phyloP scores from a whole-genome alignment of 2,113 vertebrate species.

The Psilopsiagon aurifrons region DNA sequence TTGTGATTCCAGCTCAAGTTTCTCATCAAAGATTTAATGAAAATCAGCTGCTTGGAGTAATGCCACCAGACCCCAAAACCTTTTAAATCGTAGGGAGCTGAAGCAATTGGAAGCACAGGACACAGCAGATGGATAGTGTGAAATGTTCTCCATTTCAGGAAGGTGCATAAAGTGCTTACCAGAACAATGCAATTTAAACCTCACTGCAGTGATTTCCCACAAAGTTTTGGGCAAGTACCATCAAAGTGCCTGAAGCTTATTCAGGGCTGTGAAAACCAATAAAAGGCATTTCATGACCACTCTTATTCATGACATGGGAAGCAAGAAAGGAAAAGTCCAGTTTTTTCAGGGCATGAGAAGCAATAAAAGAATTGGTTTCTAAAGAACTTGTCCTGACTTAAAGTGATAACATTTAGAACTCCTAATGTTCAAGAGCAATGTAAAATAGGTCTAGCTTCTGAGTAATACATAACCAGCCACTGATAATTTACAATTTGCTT shows the following conservation, averaged over 20 bases:
- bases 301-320: constrained; percentile 26
- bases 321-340: neutral
- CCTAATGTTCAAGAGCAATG: neutral
- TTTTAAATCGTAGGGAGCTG: constrained; percentile 68
- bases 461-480: neutral
- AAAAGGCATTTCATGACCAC: neutral
- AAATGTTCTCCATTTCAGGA: constrained; percentile 40
- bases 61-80: constrained; percentile 7
- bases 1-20: constrained; percentile 78
- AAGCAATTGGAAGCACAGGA: constrained; percentile 29
- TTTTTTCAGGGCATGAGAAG: neutral
- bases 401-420: neutral
- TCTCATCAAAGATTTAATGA: constrained; percentile 82
- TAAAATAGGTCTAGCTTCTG: neutral
- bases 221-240: constrained; percentile 8
- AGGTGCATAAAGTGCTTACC: neutral
- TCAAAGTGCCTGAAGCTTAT: neutral
- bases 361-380: neutral
- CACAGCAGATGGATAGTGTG: constrained; percentile 19
- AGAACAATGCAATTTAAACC: neutral
- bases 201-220: neutral
- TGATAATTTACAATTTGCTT: neutral
- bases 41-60: constrained; percentile 76
- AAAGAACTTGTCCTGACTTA: neutral
- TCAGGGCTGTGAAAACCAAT: neutral